A percentile compares a stretch with the other conserved stretches of the same genome.
phyloP scores from a whole-genome alignment of 2,888 invertebrate species.

The Chrysolina haemoptera region DNA sequence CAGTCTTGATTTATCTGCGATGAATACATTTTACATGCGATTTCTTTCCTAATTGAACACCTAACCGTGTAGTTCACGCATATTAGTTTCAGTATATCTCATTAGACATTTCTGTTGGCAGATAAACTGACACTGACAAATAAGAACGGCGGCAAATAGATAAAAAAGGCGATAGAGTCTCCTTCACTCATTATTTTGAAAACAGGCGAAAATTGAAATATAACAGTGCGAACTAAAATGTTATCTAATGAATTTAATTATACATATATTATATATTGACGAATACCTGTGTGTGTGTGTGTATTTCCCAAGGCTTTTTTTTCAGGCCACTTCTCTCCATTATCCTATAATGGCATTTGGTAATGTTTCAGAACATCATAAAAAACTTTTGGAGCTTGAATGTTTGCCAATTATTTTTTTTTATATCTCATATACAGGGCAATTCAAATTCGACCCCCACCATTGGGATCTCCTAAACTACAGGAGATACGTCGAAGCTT shows the following conservation, averaged over 20 bases:
- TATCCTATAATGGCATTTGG: no score
- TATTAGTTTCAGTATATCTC: neutral
- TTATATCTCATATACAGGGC: no score
- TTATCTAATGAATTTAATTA: neutral
- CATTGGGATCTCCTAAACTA: no score
- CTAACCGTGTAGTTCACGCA: neutral
- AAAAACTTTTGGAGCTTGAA: no score
- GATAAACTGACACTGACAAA: conserved; percentile 3
- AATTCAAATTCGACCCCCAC: no score
- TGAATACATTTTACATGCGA: conserved; percentile 19
- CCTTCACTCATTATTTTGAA: neutral
- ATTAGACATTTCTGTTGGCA: neutral
- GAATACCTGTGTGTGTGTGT: no score
- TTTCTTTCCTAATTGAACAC: conserved; percentile 19
- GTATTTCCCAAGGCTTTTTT: no score
- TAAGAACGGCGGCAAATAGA: neutral
- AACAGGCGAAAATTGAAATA: neutral
- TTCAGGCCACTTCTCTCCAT: no score
- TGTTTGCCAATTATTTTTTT: no score
- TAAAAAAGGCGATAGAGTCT: neutral
- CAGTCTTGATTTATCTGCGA: conserved; percentile 25
- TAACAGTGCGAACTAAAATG: neutral
- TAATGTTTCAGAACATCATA: no score
- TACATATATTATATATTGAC: no score
- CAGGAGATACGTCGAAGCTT: no score